Evolutionary conservation across 1,140 invertebrate genomes (phyloP).

Genomic region (Eumeta japonica): DNA sequence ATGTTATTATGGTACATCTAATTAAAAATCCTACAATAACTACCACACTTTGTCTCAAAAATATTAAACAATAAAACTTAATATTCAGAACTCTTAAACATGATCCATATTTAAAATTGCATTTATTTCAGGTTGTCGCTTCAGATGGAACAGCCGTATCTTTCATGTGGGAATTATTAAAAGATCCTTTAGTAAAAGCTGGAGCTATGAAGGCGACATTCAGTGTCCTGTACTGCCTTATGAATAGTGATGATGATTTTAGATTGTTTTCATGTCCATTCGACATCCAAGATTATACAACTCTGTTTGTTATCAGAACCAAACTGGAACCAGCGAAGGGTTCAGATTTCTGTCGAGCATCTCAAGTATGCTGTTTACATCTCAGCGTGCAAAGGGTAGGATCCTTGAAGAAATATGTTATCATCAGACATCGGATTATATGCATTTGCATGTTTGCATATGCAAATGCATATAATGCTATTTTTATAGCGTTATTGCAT

Average conservation of each 20-base stretch:
- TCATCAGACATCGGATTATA: too few relatives aligned
- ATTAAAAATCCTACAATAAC: too few relatives aligned
- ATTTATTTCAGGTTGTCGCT: slow-evolving; percentile 38
- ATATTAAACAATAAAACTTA: too few relatives aligned
- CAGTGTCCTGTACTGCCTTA: slow-evolving; percentile 63
- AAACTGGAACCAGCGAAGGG: slow-evolving; percentile 79
- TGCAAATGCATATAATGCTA: too few relatives aligned
- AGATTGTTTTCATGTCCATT: slow-evolving; percentile 59
- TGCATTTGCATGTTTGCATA: too few relatives aligned
- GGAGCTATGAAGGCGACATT: slow-evolving; percentile 70
- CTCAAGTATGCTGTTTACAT: slow-evolving; percentile 82
- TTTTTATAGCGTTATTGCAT: too few relatives aligned
- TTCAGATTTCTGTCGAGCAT: slow-evolving; percentile 83
- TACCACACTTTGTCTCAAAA: too few relatives aligned
- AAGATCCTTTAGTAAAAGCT: slow-evolving; percentile 58
- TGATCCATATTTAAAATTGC: too few relatives aligned
- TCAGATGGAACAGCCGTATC: slow-evolving; percentile 70
- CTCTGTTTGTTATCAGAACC: slow-evolving; percentile 79
- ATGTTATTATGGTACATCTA: too few relatives aligned
- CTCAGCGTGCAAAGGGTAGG: slow-evolving; percentile 58
- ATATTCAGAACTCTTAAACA: too few relatives aligned
- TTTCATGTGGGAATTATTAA: slow-evolving; percentile 81
- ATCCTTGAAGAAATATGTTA: too few relatives aligned
- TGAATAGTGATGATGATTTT: slow-evolving; percentile 50
- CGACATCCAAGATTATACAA: slow-evolving; percentile 65